Evolutionary conservation across 2,797 vertebrate species (phyloP), one percentile per base, ranked within the genome.

Genomic region (Lerista edwardsae): DNA sequence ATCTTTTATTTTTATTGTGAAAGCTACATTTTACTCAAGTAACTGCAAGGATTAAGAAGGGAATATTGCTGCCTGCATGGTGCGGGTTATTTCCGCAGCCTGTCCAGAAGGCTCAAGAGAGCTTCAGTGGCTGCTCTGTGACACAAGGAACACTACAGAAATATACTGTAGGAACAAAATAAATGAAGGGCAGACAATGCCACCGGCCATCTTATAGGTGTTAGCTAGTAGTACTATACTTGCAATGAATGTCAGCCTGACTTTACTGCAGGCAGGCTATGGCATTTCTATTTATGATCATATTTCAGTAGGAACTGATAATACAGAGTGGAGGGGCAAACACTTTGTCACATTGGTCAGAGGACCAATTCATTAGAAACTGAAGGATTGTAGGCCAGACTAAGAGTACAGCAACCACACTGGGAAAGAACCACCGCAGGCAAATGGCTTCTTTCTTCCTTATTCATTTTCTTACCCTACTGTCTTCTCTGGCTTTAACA

Each of bases 201-300:
- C 64, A 83, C 17, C 62, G 34, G 74, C 65, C 74, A 62, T 71
- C 79, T 82, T 47, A 75, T 55, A 55, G 81, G 25, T 87, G 69
- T 79, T 83, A 68, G 47, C 36, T 83, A 72, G 23, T 29, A 36
- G 23, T 29, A 36, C 39, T 79, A 79, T 51, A 61, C 62, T 79
- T 68, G 55, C 11, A 68, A 23, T 73, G 36, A 82, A 86, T 86
- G 75, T 83, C 85, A 87, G 55, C 69, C 75, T 79, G 69, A 68
- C 71, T 83, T 87, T 83, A 79, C 76, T 68, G 36, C 61, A 87
- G 75, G 79, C 89, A 92, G 84, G 89, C 88, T 87, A 87, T 86
- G 68, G 15, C 82, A 90, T 90, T 94, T 93, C 85, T 93, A 59
- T 91, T 93, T 92, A 76, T 84, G 77, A 88, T 88, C 83, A 75